A percentile compares a stretch with the other conserved stretches of the same genome.
Evolutionary conservation across 2,888 invertebrate species (phyloP).

Genomic region (Pardosa pseudoannulata): DNA sequence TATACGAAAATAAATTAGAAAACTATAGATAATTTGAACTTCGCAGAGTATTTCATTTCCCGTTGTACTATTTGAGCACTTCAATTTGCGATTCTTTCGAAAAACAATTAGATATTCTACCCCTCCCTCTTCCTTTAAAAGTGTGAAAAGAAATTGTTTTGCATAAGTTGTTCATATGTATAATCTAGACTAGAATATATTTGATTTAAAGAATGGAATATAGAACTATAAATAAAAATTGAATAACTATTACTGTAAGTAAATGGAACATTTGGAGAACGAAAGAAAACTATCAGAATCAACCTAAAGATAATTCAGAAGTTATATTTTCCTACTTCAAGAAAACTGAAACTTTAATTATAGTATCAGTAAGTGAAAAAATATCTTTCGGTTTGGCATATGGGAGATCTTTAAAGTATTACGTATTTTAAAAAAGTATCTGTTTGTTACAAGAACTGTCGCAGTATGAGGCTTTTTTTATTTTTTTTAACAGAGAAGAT

Average conservation of each 20-base stretch:
- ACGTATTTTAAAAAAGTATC: neutral
- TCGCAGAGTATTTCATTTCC: neutral
- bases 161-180: too few species aligned
- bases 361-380: constrained; percentile 14
- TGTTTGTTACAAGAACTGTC: neutral
- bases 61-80: neutral
- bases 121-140: neutral
- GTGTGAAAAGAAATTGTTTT: constrained; percentile 4
- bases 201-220: too few species aligned
- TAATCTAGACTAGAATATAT: too few species aligned
- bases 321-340: neutral
- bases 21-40: constrained; percentile 2
- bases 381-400: neutral
- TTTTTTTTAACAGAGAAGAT: neutral
- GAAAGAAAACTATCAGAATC: too few species aligned
- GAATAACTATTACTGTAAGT: too few species aligned
- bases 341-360: constrained; percentile 9
- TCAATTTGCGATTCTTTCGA: neutral
- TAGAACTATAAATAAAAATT: too few species aligned
- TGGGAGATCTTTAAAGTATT: neutral
- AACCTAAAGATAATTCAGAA: neutral
- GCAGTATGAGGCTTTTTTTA: neutral
- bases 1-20: too few species aligned
- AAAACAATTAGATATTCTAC: constrained; percentile 6
- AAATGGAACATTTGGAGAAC: too few species aligned